Evolutionary conservation across 2,797 vertebrate genomes (phyloP), one percentile per base, ranked within the genome.

Genomic region (Gorsachius magnificus): DNA sequence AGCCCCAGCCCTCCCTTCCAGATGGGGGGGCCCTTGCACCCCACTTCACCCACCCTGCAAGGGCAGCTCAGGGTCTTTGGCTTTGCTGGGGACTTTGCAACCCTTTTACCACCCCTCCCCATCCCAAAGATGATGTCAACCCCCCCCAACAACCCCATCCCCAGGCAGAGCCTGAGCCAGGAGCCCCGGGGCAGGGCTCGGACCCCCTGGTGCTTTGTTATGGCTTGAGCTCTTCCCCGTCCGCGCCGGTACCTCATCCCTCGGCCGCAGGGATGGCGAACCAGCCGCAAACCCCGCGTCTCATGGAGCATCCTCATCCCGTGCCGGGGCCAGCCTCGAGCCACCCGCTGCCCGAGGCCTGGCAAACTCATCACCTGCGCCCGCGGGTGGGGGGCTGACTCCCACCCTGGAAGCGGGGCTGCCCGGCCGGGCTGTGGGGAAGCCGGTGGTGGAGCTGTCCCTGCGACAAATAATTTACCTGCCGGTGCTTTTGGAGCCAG

Each of bases 171-270:
- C 46, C 53, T 4, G 13, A 24, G 33, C 25, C 64, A 5, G 53
- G 54, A 21, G 57, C 11, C 3, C 48, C 8, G 1, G 9, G 17
- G 16, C 6, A 16, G 60, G 3, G 38, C 60, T 35, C 0, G 15
- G 28, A 63, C 4, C 25, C 38, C 12, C 29, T 0, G 0, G 7
- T 2, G 43, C 33, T 64, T 38, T 31, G 50, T 50, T 10, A 4
- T 2, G 0, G 80, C 53, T 0, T 0, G 9, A 45, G 64, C 76
- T 41, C 72, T 5, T 25, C 53, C 45, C 7, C 2, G 1, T 1
- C 3, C 57, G 5, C 2, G 9, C 9, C 0, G 8, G 25, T 4
- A 0, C 45, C 57, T 19, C 5, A 1, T 5, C 9, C 12, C 6
- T 16, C 0, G 5, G 57, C 43, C 10, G 53, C 48, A 1, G 76